Evolutionary conservation across 2,888 invertebrate genomes (phyloP), one percentile per base, ranked within the genome.

Genomic region (Spodoptera picta): DNA sequence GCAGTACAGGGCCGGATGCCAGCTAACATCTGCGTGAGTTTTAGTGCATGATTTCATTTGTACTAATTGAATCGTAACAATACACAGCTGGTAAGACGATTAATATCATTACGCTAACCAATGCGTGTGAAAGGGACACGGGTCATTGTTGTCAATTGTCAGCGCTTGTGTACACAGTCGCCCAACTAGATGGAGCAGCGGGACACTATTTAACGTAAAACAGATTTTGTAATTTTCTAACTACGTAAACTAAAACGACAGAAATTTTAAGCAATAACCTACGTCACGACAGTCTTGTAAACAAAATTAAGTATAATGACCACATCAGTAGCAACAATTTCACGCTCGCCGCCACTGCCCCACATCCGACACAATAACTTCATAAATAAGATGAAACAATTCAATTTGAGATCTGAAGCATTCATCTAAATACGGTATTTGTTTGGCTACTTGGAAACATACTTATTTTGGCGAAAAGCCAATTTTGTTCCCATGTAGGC

Each of bases 401-500:
- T 65, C 60, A 73, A 56, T 68, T 46, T 59, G 42, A 65, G 69
- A 73, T 76, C 69, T 71, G 55, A 73, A 65, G 71, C 66, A 68
- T 69, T 71, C 72, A 72, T 69, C 73, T 73, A 69, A 71, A 78
- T 68, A 73, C 73, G 65, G 76, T 59, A 76, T 63, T 72, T 65
- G 69, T 71, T 72, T 66, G 65, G 71, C 65, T 65, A 75, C 59
- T 72, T 64, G 60, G 64, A 66, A 69, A 77, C 64, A 50, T 67
- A 67, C 56, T 73, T 75, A 72, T 75, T 79, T 72, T 79, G 79
- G 79, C 79, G 49, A 36, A 49, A 55, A 27, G 77, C 79, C 79
- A 79, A 75, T 65, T 64, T 59, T 61, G 53, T 56, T 60, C 56
- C 58, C 43, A 66, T 55, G 54, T 65, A 58, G 51, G 64, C 61